Conservation (phyloP, 2,113 vertebrate genomes). For the Oenanthe melanoleuca region DNA sequence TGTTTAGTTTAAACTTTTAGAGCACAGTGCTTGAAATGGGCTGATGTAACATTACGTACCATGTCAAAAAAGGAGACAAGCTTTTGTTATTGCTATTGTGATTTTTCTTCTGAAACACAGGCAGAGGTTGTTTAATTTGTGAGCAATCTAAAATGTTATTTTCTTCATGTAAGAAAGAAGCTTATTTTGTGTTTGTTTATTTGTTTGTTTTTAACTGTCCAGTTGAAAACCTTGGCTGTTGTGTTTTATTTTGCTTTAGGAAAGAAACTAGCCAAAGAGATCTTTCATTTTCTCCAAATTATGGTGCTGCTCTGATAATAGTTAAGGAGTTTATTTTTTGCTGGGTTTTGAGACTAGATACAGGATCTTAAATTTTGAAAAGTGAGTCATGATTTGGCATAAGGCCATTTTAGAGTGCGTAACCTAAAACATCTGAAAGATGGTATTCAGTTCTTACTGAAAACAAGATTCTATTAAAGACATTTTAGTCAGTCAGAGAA, state of each 20-base stretch:
- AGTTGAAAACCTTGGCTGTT: neutral
- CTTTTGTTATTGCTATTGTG: neutral
- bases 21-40: neutral
- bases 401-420: neutral
- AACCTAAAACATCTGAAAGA: constrained; percentile 32
- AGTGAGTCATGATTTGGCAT: constrained; percentile 5
- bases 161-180: neutral
- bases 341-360: neutral
- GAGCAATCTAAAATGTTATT: neutral
- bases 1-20: neutral
- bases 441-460: constrained; percentile 13
- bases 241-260: neutral
- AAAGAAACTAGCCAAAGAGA: neutral
- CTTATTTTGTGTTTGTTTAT: neutral
- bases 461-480: neutral
- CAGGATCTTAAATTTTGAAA: neutral
- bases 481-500: neutral
- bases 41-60: neutral
- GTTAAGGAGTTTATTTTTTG: constrained; percentile 9
- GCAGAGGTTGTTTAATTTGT: neutral
- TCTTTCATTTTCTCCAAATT: neutral
- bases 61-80: neutral
- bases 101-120: neutral
- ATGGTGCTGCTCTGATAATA: neutral
- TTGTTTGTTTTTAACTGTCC: neutral